Evolutionary conservation across 2,888 invertebrate species (phyloP).

Genomic region (Agriopis leucophaearia): DNA sequence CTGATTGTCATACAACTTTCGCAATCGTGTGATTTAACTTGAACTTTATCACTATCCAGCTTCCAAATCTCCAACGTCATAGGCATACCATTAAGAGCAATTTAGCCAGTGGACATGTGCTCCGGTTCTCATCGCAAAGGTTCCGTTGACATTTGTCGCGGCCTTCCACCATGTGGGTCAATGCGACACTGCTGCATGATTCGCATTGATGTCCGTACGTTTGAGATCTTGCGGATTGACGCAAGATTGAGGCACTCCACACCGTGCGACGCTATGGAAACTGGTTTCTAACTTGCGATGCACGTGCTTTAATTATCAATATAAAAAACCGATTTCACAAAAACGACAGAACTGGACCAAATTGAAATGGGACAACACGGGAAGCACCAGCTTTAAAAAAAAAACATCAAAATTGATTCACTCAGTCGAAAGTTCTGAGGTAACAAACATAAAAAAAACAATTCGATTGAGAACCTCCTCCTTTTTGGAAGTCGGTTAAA

Average conservation of each 20-base stretch:
- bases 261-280: not conserved
- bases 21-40: not conserved
- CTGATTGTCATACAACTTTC: not conserved
- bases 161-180: conserved; percentile 77
- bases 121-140: conserved; percentile 76
- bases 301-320: no score
- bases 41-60: not conserved
- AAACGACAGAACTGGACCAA: no score
- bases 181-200: conserved; percentile 51
- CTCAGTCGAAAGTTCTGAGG: no score
- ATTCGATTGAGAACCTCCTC: no score
- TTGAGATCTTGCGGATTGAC: conserved; percentile 10
- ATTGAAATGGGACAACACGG: no score
- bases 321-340: no score
- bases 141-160: conserved; percentile 77
- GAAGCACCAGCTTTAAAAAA: no score
- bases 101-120: conserved; percentile 62
- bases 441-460: no score
- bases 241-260: not conserved
- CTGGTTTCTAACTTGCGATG: no score
- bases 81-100: conserved; percentile 48
- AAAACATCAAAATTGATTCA: no score
- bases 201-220: no score
- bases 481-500: no score
- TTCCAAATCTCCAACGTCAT: conserved; percentile 2